Evolutionary conservation across 2,888 invertebrate genomes (phyloP).

Genomic region (Synergus itoensis): DNA sequence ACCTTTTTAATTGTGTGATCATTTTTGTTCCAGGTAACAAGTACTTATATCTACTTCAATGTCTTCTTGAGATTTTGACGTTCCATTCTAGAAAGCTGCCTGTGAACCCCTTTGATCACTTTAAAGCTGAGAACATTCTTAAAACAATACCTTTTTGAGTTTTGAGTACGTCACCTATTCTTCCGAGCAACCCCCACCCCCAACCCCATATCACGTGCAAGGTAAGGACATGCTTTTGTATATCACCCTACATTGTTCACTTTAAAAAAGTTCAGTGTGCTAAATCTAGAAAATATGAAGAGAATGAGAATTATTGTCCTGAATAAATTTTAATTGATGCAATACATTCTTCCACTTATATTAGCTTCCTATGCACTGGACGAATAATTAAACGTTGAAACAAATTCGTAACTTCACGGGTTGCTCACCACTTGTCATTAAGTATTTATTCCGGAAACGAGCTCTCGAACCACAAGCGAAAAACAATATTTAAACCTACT

Average conservation of each 20-base stretch:
- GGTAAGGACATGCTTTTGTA: conserved; percentile 13
- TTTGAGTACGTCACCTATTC: conserved; percentile 65
- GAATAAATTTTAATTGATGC: not conserved
- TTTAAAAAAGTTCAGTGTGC: conserved; percentile 43
- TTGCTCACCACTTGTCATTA: not conserved
- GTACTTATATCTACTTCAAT: not conserved
- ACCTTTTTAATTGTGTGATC: not conserved
- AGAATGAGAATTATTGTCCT: not conserved
- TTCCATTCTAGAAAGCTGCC: not conserved
- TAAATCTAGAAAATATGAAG: not conserved
- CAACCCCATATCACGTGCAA: conserved; percentile 13
- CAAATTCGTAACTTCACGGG: conserved; percentile 17
- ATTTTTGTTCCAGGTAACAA: not conserved
- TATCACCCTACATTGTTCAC: conserved; percentile 1
- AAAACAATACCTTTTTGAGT: conserved; percentile 64
- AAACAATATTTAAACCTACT: conserved; percentile 43
- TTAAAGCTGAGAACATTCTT: conserved; percentile 59
- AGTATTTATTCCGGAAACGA: not conserved
- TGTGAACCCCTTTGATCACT: conserved; percentile 38
- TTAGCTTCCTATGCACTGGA: not conserved
- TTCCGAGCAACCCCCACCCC: conserved; percentile 45
- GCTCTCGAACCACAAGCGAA: not conserved
- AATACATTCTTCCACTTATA: conserved; percentile 24
- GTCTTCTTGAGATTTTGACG: conserved; percentile 17
- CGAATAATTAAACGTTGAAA: conserved; percentile 17